Base-by-base conservation (phyloP, 2,888 invertebrate species). In the Trisateles emortualis region DNA sequence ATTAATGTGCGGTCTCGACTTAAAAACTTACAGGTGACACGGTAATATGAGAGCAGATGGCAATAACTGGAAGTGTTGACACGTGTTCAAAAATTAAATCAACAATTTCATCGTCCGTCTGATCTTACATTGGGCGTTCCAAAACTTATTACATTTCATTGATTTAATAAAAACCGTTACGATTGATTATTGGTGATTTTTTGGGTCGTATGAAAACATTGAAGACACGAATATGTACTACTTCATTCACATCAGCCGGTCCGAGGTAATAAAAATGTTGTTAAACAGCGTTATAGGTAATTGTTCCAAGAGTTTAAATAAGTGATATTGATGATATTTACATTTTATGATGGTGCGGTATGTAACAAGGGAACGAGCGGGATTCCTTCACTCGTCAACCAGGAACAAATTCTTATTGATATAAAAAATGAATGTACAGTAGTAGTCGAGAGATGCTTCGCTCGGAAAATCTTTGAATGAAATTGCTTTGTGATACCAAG, bases 331-430 rank as follows among this genome's bases (percentile, higher is more conserved):
- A 63, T 64, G 59, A 59, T 74, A 84, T 90, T 90, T 84, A 82
- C 88, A 91, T 90, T 91, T 88, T 90, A 91, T 87, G 86, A 83
- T 81, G 84, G 83, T 64, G 69, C 70, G 87, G 88, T 82, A 90
- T 90, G 86, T 81, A 78, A 74, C 77, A 70, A 77, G 76, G 70
- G 78, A 79, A 73, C 73, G 60, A 73, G 65, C 73, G 71, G 76
- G 83, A 89, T 90, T 78, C 88, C 81, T 74, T 60, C 42, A 70
- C 81, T 74, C 69, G 88, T 83, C 85, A 77, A 90, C 87, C 91
- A 92, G 92, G 91, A 92, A 92, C 89, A 83, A 81, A 87, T 86
- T 88, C 86, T 82, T 83, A 82, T 80, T 79, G 75, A 70, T 61
- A 72, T 74, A 81, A 82, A 89, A 89, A 86, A 75, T 76, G 70